Percentiles rank a stretch among this genome's conserved stretches.
phyloP scores from a whole-genome alignment of 2,888 invertebrate species.

The Eupithecia abbreviata region DNA sequence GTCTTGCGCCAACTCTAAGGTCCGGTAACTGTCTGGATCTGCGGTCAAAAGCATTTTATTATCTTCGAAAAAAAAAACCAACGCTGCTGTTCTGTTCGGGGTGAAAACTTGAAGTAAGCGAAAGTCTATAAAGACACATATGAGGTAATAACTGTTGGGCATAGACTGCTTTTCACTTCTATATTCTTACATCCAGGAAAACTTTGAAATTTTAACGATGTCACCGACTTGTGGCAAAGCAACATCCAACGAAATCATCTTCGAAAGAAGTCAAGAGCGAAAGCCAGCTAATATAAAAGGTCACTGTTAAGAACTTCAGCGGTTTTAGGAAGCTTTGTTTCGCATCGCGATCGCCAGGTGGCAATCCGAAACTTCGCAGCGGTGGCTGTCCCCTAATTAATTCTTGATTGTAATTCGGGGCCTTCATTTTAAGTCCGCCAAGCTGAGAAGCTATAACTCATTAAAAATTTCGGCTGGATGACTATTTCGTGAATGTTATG shows the following conservation, averaged over 20 bases:
- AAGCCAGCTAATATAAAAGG: not conserved
- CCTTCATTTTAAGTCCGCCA: conserved; percentile 54
- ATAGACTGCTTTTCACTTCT: not conserved
- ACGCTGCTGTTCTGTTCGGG: too few species aligned
- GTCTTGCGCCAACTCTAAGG: too few species aligned
- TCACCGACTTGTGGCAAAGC: not conserved
- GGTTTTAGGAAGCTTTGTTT: conserved; percentile 48
- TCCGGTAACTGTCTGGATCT: too few species aligned
- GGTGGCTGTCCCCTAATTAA: conserved; percentile 64
- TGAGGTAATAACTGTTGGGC: too few species aligned
- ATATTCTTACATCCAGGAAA: not conserved
- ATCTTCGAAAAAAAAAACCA: too few species aligned
- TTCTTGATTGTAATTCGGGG: conserved; percentile 62
- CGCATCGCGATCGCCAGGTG: conserved; percentile 63
- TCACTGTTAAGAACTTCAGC: not conserved
- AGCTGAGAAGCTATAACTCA: conserved; percentile 55
- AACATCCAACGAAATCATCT: not conserved
- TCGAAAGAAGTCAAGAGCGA: not conserved
- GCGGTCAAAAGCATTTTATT: too few species aligned
- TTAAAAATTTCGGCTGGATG: conserved; percentile 60
- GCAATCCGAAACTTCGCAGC: conserved; percentile 65
- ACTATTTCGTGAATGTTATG: conserved; percentile 55
- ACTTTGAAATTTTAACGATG: not conserved
- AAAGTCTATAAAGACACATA: too few species aligned
- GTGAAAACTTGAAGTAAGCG: too few species aligned